phyloP scores from a whole-genome alignment of 2,888 invertebrate genomes.

The Vandiemenella viatica region DNA sequence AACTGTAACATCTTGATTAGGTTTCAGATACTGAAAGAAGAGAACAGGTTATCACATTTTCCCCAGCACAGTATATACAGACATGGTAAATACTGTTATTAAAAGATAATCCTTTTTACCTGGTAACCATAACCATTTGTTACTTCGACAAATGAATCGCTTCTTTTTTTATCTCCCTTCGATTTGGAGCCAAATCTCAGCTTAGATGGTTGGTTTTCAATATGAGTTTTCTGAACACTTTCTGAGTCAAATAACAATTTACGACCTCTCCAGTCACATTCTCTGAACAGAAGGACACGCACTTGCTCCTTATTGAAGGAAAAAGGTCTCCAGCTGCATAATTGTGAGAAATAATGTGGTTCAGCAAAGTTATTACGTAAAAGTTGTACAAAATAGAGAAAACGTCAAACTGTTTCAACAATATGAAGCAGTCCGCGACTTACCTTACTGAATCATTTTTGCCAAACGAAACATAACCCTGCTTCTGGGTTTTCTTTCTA shows the following conservation, averaged over 20 bases:
- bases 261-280: slow-evolving; percentile 69
- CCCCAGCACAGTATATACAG: no score
- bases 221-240: slow-evolving; percentile 43
- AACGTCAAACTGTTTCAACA: neutral
- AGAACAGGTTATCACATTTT: no score
- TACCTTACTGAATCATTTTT: slow-evolving; percentile 16
- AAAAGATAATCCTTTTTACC: no score
- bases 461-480: slow-evolving; percentile 9
- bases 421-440: neutral
- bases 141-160: slow-evolving; percentile 37
- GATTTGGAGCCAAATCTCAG: slow-evolving; percentile 8
- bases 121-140: slow-evolving; percentile 47
- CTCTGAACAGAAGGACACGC: slow-evolving; percentile 66
- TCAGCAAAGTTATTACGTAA: no score
- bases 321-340: slow-evolving; percentile 38
- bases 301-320: slow-evolving; percentile 48
- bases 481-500: slow-evolving; percentile 35
- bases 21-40: slow-evolving; percentile 43
- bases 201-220: slow-evolving; percentile 20
- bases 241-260: slow-evolving; percentile 72
- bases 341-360: no score
- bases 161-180: slow-evolving; percentile 8
- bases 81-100: no score
- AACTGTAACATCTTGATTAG: slow-evolving; percentile 50
- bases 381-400: neutral